Evolutionary conservation across 2,113 vertebrate species (phyloP).

Genomic region (Siphamia tubifer): DNA sequence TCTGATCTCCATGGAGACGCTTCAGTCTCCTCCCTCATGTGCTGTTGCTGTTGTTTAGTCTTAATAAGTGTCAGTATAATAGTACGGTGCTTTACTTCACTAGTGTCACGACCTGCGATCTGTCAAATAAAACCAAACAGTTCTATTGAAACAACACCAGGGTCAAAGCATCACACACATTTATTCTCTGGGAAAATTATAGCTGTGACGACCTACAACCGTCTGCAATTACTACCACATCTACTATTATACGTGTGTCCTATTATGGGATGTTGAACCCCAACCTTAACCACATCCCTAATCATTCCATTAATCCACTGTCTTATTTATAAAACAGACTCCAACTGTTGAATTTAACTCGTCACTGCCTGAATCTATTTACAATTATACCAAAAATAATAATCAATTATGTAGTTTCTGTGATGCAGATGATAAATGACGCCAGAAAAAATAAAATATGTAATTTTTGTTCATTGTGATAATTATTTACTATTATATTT

Average conservation of each 20-base stretch:
- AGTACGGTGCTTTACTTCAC: background rate
- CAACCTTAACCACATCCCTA: too few relatives aligned
- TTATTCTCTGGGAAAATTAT: background rate
- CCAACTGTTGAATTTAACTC: too few relatives aligned
- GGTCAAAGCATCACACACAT: background rate
- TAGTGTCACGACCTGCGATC: conserved; percentile 2
- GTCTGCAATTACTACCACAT: background rate
- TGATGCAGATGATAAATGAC: too few relatives aligned
- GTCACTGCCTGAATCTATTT: too few relatives aligned
- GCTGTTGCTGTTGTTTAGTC: conserved; percentile 3
- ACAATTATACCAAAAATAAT: too few relatives aligned
- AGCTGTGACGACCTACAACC: background rate
- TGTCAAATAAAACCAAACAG: background rate
- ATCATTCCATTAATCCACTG: too few relatives aligned
- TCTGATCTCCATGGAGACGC: conserved; percentile 46
- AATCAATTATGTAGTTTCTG: too few relatives aligned
- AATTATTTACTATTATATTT: too few relatives aligned
- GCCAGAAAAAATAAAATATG: too few relatives aligned
- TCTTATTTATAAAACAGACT: too few relatives aligned
- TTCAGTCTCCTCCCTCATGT: conserved; percentile 6
- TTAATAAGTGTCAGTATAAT: conserved; percentile 16
- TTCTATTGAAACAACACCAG: background rate
- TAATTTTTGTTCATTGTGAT: too few relatives aligned
- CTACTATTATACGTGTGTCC: background rate
- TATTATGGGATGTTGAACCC: too few relatives aligned